phyloP scores from a whole-genome alignment of 2,888 invertebrate species.

The Perdita meconis region DNA sequence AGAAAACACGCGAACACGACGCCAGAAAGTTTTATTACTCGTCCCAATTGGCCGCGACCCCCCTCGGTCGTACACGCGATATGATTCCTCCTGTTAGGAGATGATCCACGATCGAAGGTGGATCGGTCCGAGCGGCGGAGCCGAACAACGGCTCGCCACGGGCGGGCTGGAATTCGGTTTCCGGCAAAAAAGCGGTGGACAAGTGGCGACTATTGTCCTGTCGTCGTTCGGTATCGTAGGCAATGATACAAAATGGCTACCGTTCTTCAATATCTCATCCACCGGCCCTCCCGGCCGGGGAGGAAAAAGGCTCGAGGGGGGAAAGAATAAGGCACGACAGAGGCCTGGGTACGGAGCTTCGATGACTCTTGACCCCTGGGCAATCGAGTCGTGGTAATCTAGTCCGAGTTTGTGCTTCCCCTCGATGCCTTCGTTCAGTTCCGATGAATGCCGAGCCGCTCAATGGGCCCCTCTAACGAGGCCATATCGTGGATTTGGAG shows the following conservation, averaged over 20 bases:
- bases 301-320: slow-evolving; percentile 13
- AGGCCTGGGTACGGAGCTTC: slow-evolving; percentile 36
- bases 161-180: slow-evolving; percentile 62
- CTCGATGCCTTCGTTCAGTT: not conserved
- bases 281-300: slow-evolving; percentile 9
- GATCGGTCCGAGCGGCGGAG: slow-evolving; percentile 49
- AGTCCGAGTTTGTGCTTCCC: slow-evolving; percentile 50
- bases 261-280: slow-evolving; percentile 66
- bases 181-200: slow-evolving; percentile 55
- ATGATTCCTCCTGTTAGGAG: slow-evolving; percentile 35
- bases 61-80: slow-evolving; percentile 17
- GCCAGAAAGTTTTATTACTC: slow-evolving; percentile 15
- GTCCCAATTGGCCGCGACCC: slow-evolving; percentile 8
- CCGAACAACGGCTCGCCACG: slow-evolving; percentile 50
- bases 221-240: slow-evolving; percentile 47
- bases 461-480: slow-evolving; percentile 9
- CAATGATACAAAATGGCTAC: slow-evolving; percentile 67
- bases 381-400: slow-evolving; percentile 64
- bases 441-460: slow-evolving; percentile 1
- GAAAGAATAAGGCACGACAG: slow-evolving; percentile 44
- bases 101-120: slow-evolving; percentile 49
- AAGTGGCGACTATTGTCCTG: slow-evolving; percentile 67
- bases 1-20: not conserved
- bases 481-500: not conserved
- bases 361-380: slow-evolving; percentile 60